A percentile compares a stretch with the other conserved stretches of the same genome.
These are phyloP conservation scores for Lapara coniferarum DNA, from an alignment of 2,888 invertebrate species.

Conservation along the genomic window DNA sequence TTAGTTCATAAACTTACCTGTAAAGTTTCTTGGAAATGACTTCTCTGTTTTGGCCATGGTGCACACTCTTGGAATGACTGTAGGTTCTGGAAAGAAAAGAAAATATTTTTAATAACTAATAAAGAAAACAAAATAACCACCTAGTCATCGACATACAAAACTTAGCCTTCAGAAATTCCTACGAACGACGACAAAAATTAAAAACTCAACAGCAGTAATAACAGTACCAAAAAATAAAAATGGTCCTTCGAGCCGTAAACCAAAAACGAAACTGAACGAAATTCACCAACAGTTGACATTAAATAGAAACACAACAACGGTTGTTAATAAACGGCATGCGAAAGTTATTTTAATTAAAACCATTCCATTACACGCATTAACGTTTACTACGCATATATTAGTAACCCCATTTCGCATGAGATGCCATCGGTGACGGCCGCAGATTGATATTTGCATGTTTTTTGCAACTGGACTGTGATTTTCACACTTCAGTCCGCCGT, in stretches of 20 bases:
- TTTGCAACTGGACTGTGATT: conserved; percentile 1
- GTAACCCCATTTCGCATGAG: conserved; percentile 14
- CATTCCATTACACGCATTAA: conserved; percentile 17
- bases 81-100: conserved; percentile 60
- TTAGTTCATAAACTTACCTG: conserved; percentile 60
- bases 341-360: conserved; percentile 21
- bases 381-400: conserved; percentile 4
- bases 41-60: conserved; percentile 80
- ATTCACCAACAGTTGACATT: conserved; percentile 7
- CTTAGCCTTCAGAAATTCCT: too few relatives aligned
- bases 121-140: neutral
- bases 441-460: conserved; percentile 9
- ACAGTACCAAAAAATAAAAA: neutral
- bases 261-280: conserved; percentile 3
- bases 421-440: neutral
- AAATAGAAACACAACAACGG: conserved; percentile 22
- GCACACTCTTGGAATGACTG: conserved; percentile 62
- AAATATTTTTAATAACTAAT: conserved; percentile 24
- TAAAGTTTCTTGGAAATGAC: conserved; percentile 79
- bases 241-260: neutral
- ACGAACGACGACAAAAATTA: too few relatives aligned
- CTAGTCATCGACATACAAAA: too few relatives aligned
- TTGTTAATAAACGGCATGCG: conserved; percentile 1
- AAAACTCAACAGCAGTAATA: neutral
- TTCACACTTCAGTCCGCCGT: conserved; percentile 4